Base-by-base conservation (phyloP, 2,888 invertebrate species). In the Brenthis daphne region DNA sequence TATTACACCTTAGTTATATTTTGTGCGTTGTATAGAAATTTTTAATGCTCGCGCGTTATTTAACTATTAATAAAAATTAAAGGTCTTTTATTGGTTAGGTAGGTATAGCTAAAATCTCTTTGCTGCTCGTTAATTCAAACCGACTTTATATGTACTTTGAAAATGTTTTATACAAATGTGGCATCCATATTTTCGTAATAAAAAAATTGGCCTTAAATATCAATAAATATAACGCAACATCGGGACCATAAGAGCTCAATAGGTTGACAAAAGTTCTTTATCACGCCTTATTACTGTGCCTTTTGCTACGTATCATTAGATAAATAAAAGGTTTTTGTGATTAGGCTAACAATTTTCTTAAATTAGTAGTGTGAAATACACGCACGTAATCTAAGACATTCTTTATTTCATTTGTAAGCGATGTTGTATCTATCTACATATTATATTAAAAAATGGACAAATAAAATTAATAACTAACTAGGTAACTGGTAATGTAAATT, bases 251-350 rank as follows among this genome's bases (percentile, higher is more conserved):
- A 48, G 50, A 53, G 61, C 64, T 63, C 61, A 70, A 50, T 64
- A 68, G 61, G 33, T 57, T 53, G 48, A 58, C n/a, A 51, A 60
- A 53, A 50, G 33, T 50, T 60, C 60, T 50, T 67, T 20, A 55
- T 65, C 67, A 73, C 64, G 73, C 71, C 73, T 71, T 71, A 63
- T 71, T 65, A 71, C 69, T 64, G 71, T 73, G 71, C 71, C 73
- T 71, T 73, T 65, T 69, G 69, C 61, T 20, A 63, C 57, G 67
- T 68, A 65, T 69, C 67, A 48, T 65, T 69, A 65, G 65, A 70
- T 66, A 70, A 69, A 63, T 69, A 69, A 65, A 67, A 65, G 53
- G 65, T 72, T 68, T 63, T 68, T 60, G 60, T 60, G 60, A 60
- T 60, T 60, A 67, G 65, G 72, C 67, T 67, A 60, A 51, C 48